Conservation (phyloP, 2,888 invertebrate species). For the Mantis religiosa region DNA sequence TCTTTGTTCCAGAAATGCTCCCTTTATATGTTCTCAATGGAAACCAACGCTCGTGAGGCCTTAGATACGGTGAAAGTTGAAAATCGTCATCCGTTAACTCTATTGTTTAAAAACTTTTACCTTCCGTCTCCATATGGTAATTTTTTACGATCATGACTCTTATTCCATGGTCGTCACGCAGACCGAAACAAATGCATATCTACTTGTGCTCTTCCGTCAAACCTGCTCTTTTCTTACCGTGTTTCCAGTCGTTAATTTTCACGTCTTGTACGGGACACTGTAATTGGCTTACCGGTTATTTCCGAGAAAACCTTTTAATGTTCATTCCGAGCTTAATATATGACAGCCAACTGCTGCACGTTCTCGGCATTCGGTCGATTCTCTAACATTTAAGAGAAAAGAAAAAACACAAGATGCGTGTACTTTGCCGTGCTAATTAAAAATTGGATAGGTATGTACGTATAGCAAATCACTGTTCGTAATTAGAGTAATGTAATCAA, state of each 20-base stretch:
- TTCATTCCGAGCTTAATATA: neutral
- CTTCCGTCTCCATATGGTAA: neutral
- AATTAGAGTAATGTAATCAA: no score
- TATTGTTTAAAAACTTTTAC: neutral
- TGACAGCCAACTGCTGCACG: neutral
- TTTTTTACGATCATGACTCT: neutral
- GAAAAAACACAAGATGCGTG: neutral
- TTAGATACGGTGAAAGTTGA: neutral
- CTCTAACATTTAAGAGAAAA: neutral
- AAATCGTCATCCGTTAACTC: neutral
- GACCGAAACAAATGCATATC: no score
- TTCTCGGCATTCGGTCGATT: neutral
- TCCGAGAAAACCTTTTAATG: neutral
- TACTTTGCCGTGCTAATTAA: no score
- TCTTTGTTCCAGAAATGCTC: neutral
- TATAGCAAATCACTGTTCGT: no score
- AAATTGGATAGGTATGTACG: no score
- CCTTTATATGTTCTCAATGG: neutral
- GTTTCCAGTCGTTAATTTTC: neutral
- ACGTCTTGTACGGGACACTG: neutral
- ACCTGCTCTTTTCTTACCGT: neutral
- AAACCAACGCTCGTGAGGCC: neutral
- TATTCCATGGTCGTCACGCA: neutral
- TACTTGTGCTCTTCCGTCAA: no score
- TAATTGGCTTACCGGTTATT: neutral